Evolutionary conservation across 2,797 vertebrate genomes (phyloP).

Genomic region (Neosilurus mollespiculum): DNA sequence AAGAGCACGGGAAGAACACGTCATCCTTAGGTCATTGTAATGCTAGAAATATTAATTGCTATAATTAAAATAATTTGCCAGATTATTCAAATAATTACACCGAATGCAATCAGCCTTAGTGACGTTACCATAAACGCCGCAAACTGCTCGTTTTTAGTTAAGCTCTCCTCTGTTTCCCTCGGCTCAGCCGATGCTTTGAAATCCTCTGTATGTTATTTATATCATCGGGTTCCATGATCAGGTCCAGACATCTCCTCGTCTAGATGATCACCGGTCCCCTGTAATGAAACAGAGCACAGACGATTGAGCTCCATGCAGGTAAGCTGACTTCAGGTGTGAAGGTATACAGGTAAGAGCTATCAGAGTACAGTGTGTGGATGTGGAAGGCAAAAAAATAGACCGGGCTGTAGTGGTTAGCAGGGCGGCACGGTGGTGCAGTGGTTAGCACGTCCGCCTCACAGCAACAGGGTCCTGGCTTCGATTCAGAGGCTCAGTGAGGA

Average conservation of each 20-base stretch:
- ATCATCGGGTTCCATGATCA: neutral
- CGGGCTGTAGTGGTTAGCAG: too few relatives aligned
- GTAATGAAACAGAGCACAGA: conserved; percentile 56
- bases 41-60: neutral
- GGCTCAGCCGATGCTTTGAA: conserved; percentile 30
- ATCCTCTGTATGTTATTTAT: conserved; percentile 32
- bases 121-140: conserved; percentile 5
- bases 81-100: neutral
- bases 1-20: neutral
- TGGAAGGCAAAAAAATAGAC: neutral
- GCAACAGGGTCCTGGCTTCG: too few relatives aligned
- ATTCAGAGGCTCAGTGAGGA: too few relatives aligned
- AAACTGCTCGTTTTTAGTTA: conserved; percentile 6
- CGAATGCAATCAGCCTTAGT: neutral
- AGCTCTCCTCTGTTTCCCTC: conserved; percentile 1
- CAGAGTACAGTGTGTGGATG: neutral
- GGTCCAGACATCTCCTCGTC: conserved; percentile 6
- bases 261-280: conserved; percentile 25
- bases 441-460: too few relatives aligned
- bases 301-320: conserved; percentile 48
- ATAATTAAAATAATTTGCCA: neutral
- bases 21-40: neutral
- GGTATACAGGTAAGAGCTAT: neutral
- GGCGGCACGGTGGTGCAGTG: too few relatives aligned
- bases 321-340: conserved; percentile 1